Percentiles rank a stretch among this genome's conserved stretches.
phyloP scores from a whole-genome alignment of 2,113 vertebrate species.

The Cephalopterus ornatus region DNA sequence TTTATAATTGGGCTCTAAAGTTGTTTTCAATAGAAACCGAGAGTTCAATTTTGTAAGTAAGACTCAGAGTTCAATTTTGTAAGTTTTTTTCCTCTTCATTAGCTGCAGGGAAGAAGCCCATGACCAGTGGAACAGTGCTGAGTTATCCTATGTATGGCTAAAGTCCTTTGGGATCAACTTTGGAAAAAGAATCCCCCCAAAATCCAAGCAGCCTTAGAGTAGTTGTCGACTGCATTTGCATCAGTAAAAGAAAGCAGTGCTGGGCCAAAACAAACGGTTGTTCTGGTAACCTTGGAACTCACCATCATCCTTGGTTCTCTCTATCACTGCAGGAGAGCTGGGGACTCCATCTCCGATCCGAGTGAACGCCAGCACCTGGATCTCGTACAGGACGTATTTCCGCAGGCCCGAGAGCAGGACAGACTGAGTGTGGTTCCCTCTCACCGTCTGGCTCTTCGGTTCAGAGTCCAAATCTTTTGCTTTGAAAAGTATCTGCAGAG shows the following conservation, averaged over 20 bases:
- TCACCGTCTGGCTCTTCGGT: constrained; percentile 73
- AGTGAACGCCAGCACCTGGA: constrained; percentile 89
- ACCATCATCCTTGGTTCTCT: constrained; percentile 93
- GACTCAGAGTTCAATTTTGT: not conserved
- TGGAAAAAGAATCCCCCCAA: not conserved
- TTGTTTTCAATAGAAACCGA: constrained; percentile 20
- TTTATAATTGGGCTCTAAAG: constrained; percentile 52
- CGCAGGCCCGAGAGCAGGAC: constrained; percentile 79
- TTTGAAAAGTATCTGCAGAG: constrained; percentile 81
- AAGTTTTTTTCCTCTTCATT: constrained; percentile 13
- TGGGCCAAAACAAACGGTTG: not conserved
- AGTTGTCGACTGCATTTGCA: not conserved
- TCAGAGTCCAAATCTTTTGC: constrained; percentile 74
- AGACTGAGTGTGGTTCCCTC: constrained; percentile 82
- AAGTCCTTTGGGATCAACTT: not conserved
- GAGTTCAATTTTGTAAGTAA: not conserved
- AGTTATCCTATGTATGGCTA: not conserved
- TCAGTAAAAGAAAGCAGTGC: not conserved
- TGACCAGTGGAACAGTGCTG: not conserved
- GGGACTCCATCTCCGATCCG: constrained; percentile 85
- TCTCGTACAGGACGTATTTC: constrained; percentile 83
- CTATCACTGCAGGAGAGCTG: constrained; percentile 76
- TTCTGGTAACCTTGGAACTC: not conserved
- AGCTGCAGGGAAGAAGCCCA: not conserved
- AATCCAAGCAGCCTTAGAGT: not conserved